phyloP scores from a whole-genome alignment of 2,113 vertebrate genomes.

The Coryphaenoides rupestris region DNA sequence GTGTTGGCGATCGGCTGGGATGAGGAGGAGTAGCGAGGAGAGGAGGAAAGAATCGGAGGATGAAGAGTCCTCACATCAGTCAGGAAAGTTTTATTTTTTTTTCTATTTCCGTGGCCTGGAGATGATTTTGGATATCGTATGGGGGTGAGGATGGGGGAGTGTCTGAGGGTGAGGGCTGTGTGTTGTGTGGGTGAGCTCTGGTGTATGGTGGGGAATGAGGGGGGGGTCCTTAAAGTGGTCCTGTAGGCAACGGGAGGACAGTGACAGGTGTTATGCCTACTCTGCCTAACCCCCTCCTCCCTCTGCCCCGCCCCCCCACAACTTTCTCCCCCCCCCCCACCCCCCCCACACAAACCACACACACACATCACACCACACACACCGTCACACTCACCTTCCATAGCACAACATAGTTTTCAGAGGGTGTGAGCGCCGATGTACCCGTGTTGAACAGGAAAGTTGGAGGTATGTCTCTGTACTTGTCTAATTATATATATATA shows the following conservation, averaged over 20 bases:
- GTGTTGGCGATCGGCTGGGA: too few relatives aligned
- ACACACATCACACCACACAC: constrained; percentile 5
- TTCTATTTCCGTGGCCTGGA: constrained; percentile 80
- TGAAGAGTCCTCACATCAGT: constrained; percentile 80
- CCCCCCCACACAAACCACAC: too few relatives aligned
- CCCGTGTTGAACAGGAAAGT: constrained; percentile 35
- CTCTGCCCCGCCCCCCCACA: too few relatives aligned
- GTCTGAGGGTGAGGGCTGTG: constrained; percentile 14
- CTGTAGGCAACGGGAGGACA: constrained; percentile 33
- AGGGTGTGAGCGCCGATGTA: constrained; percentile 19
- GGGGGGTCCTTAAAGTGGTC: constrained; percentile 7
- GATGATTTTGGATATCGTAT: constrained; percentile 82
- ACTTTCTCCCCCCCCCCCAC: too few relatives aligned
- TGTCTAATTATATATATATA: constrained; percentile 45
- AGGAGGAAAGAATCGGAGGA: constrained; percentile 42
- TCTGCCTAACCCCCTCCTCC: too few relatives aligned
- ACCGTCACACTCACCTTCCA: not conserved
- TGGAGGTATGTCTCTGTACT: constrained; percentile 40
- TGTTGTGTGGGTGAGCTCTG: constrained; percentile 28
- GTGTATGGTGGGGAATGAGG: constrained; percentile 51
- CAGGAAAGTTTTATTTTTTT: constrained; percentile 82
- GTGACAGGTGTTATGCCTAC: constrained; percentile 44
- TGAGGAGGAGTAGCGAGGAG: constrained; percentile 44
- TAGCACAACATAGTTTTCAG: constrained; percentile 47
- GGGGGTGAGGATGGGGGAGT: constrained; percentile 23